A percentile compares a stretch with the other conserved stretches of the same genome.
Evolutionary conservation across 2,797 vertebrate genomes (phyloP).

Genomic region (Loriculus beryllinus): DNA sequence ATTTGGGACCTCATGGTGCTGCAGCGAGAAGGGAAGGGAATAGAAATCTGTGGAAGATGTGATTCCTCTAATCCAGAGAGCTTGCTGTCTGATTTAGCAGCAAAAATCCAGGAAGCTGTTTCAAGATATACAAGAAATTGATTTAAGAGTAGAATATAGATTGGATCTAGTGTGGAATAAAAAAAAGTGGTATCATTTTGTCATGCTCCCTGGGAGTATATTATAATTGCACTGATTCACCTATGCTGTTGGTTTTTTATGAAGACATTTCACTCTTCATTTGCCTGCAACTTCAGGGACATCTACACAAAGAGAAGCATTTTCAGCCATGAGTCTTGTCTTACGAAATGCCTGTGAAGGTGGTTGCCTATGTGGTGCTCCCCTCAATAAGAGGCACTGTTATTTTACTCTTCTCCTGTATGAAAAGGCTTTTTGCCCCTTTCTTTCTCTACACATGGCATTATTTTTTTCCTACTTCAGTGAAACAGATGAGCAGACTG

Average conservation of each 20-base stretch:
- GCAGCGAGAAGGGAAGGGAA: not conserved
- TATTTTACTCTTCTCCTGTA: not conserved
- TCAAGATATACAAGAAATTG: not conserved
- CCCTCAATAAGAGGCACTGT: not conserved
- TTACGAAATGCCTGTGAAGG: not conserved
- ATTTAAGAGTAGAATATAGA: not conserved
- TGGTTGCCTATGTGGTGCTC: not conserved
- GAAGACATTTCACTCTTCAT: not conserved
- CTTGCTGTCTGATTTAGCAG: constrained; percentile 38
- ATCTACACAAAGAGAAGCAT: not conserved
- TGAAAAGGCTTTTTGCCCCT: not conserved
- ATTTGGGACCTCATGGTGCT: constrained; percentile 21
- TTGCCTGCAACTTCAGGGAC: not conserved
- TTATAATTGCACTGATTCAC: not conserved
- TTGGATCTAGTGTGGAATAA: not conserved
- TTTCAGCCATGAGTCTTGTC: not conserved
- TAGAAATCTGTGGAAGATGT: not conserved
- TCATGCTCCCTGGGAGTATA: not conserved
- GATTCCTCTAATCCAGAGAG: constrained; percentile 33
- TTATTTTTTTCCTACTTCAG: not conserved
- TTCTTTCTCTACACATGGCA: not conserved
- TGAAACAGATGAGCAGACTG: not conserved
- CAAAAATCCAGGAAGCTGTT: constrained; percentile 16
- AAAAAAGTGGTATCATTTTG: not conserved
- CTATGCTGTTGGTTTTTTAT: not conserved